These are phyloP conservation scores for Julus scanicus DNA, from an alignment of 2,888 invertebrate genomes.

Conservation along the genomic window DNA sequence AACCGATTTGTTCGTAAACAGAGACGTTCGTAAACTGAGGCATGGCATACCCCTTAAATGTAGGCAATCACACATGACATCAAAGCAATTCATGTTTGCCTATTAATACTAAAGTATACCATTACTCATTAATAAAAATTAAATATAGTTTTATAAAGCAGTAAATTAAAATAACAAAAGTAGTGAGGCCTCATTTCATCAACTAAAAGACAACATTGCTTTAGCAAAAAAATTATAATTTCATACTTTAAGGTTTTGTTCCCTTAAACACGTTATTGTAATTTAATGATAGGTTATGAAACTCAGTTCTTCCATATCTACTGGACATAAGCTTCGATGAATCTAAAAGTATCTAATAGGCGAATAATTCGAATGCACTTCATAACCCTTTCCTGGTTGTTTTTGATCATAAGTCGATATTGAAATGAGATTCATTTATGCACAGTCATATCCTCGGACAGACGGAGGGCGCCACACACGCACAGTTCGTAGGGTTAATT, in stretches of 20 bases:
- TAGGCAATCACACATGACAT: background rate
- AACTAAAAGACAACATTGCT: too few relatives aligned
- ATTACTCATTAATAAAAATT: too few relatives aligned
- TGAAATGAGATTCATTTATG: background rate
- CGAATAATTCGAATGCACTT: background rate
- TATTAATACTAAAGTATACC: background rate
- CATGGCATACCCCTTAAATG: background rate
- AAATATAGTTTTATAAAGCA: too few relatives aligned
- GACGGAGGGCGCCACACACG: constrained; percentile 20
- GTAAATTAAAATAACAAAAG: too few relatives aligned
- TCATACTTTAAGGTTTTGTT: too few relatives aligned
- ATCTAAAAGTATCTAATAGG: background rate
- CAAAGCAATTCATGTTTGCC: background rate
- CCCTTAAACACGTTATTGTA: too few relatives aligned
- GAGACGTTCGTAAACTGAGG: too few relatives aligned
- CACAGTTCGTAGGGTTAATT: constrained; percentile 17
- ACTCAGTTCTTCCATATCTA: too few relatives aligned
- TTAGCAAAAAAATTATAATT: too few relatives aligned
- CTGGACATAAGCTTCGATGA: background rate
- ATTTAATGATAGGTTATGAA: too few relatives aligned
- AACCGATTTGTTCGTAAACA: too few relatives aligned
- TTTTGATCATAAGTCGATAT: constrained; percentile 15
- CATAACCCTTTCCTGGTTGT: background rate
- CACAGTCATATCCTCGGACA: constrained; percentile 22
- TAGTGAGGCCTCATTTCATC: too few relatives aligned